Percentiles rank a stretch among this genome's conserved stretches.
These are phyloP conservation scores for Dissostichus mawsoni DNA, from an alignment of 2,113 vertebrate species.

Conservation along the genomic window DNA sequence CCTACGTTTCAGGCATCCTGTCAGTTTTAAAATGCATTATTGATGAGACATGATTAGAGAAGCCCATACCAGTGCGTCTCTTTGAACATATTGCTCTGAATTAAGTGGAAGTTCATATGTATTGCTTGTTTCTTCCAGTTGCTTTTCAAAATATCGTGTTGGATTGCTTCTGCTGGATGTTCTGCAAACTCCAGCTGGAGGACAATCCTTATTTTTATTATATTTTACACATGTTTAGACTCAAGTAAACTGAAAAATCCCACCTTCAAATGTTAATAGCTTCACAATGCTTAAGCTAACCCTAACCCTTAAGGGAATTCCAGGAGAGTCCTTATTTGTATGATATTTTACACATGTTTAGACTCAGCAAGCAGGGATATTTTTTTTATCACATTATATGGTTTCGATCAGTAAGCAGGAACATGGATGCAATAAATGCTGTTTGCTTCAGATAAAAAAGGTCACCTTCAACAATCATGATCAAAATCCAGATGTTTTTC, in stretches of 20 bases:
- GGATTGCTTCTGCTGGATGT: constrained; percentile 25
- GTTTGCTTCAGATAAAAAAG: too few relatives aligned
- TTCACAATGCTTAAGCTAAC: too few relatives aligned
- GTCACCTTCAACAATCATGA: too few relatives aligned
- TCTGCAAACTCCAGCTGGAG: background rate
- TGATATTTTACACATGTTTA: too few relatives aligned
- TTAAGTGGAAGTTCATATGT: constrained; percentile 77
- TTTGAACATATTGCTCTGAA: constrained; percentile 82
- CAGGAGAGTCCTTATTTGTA: too few relatives aligned
- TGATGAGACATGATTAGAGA: constrained; percentile 83
- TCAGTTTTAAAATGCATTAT: constrained; percentile 83
- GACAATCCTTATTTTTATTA: background rate
- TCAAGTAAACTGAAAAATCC: too few relatives aligned
- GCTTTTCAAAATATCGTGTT: constrained; percentile 38
- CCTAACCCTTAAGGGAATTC: too few relatives aligned
- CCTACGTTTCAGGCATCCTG: constrained; percentile 77
- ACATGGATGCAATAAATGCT: too few relatives aligned
- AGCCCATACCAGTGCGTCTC: constrained; percentile 73
- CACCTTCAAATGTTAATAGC: too few relatives aligned
- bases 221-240: background rate
- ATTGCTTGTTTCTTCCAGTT: constrained; percentile 58
- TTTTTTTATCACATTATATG: too few relatives aligned
- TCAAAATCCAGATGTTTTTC: background rate
- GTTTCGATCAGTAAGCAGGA: too few relatives aligned
- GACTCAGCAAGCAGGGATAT: background rate